Evolutionary conservation across 2,888 invertebrate genomes (phyloP), one percentile per base, ranked within the genome.

Genomic region (Campaea margaritaria): DNA sequence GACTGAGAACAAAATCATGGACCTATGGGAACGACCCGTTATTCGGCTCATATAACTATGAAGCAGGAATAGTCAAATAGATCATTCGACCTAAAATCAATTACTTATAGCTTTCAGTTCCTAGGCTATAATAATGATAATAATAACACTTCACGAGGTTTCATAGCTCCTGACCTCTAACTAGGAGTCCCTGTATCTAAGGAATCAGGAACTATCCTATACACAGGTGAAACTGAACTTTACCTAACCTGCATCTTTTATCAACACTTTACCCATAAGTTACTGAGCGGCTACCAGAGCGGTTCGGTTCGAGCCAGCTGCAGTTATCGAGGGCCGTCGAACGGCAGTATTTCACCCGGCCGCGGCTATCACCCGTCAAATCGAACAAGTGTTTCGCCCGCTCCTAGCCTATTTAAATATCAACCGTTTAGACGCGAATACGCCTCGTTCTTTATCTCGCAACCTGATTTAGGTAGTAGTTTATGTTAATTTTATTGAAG

Each of bases 361-460:
- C 62, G 68, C 70, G 73, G 79, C 86, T 91, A 91, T 91, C 91
- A 89, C 88, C 86, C 87, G 90, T 91, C 91, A 89, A 82, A 91
- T 89, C 90, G 83, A 81, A 86, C 90, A 88, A 91, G 89, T 89
- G 89, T 90, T 87, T 83, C 85, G 82, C 86, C 83, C 81, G 80
- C 76, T 81, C 77, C 76, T 79, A 80, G 79, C 87, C 87, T 84
- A 90, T 88, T 89, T 90, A 87, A 90, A 89, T 89, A 88, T 87
- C 86, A 85, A 82, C 82, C 74, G 82, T 86, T 85, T 83, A 83
- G 80, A 85, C 79, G 76, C 75, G 80, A 87, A 87, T 83, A 83
- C 82, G 72, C 74, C 75, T 77, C 76, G 82, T 77, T 78, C 72
- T 78, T 74, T 80, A 76, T 78, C 71, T 66, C 57, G 62, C 63